Base-by-base conservation (phyloP, 2,888 invertebrate species). In the Oconnorella tubifera region DNA sequence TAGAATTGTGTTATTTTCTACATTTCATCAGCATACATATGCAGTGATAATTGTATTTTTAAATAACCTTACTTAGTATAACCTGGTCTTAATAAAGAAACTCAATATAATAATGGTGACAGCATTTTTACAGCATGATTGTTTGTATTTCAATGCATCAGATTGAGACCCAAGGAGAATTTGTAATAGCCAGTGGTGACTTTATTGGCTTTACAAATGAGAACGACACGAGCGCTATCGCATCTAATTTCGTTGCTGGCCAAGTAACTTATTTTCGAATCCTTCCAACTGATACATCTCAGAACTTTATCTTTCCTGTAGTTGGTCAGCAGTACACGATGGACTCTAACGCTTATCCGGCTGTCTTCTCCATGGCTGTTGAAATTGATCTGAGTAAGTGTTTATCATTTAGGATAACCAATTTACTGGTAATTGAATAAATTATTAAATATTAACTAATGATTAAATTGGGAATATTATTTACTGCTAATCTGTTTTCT, bases 301-400 rank as follows among this genome's bases (percentile, higher is more conserved):
- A 19, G 14, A 10, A 23, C 23, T 27, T 27, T 6, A 51, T 51
- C 10, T 51, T 51, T 51, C 53, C 53, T 19, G 25, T 25, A 19
- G 53, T 51, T 6, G 53, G 53, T 19, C 14, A 19, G 14, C 25
- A 19, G 14, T 51, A 51, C 25, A 10, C 25, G 4, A 51, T 51
- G 53, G 53, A 10, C 4, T 10, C 53, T 6, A 19, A 31, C 2
- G 2, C 23, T 0, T 60, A 50, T 6, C 29, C 49, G 3, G 60
- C 49, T 10, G 27, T n/a, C 19, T 60, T 60, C 31, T 27, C 60
- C 4, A 50, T 60, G 10, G 60, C 60, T 1, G 60, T 60, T 4
- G 60, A 60, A 60, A 50, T 60, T 23, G 60, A 60, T 29, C 60
- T 51, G 29, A 28, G 60, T 60, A 29, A 50, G 60, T 56, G 10